Base-by-base conservation (phyloP, 2,888 invertebrate species). In the Tachina grossa region DNA sequence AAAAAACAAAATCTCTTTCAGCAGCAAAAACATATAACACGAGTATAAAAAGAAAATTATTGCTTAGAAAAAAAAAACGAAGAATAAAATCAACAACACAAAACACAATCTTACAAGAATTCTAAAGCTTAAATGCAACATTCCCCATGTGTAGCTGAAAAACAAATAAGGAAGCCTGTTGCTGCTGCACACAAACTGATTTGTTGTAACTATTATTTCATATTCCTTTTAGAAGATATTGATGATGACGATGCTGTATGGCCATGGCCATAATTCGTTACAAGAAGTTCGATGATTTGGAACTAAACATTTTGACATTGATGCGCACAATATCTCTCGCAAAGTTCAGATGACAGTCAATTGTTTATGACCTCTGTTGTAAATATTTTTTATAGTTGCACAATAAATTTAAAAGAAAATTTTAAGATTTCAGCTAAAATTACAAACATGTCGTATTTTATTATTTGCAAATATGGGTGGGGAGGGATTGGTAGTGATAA, bases 151-250 rank as follows among this genome's bases (percentile, higher is more conserved):
- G 78, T 51, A 71, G 72, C 55, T 19, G 78, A 85, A 82, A 78
- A 78, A 57, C 75, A 85, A 85, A 82, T 85, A 85, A 69, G 85
- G 85, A 82, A 85, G 77, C 66, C 69, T 68, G 77, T 9, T 59
- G 45, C 45, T 45, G 1, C 49, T 59, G 9, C 31, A 39, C 49
- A 22, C 45, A 19, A 49, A 22, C 10, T 51, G n/a, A n/a, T 11
- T 69, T 16, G 16, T 66, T 9, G 13, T 13, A 51, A 4, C 8
- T 5, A 22, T 31, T 31, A 13, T 31, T 13, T 55, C 31, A n/a
- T 55, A 55, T n/a, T 59, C 6, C 14, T 39, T 31, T 31, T 31
- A 31, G 31, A 31, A 31, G 47, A 19, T 8, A 2, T 39, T 51
- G 68, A 41, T 49, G 16, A 16, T 69, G 51, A 13, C 22, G 45